Evolutionary conservation across 2,888 invertebrate species (phyloP), one percentile per base, ranked within the genome.

Genomic region (Sinodicranocentrus sp.): DNA sequence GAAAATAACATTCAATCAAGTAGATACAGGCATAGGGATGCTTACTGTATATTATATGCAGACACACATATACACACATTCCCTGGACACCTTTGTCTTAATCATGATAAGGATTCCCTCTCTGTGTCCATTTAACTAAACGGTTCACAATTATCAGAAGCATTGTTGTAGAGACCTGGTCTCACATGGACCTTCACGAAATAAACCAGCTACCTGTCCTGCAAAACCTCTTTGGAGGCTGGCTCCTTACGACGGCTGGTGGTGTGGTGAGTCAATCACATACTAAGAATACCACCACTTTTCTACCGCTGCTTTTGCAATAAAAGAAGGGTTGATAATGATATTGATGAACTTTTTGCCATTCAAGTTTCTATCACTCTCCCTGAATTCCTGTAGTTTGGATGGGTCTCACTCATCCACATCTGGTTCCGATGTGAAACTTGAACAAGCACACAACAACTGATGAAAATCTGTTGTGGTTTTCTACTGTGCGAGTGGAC

Each of bases 61-160:
- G 33, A 33, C 33, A 33, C 33, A 33, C 33, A 33, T 48, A 10
- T 48, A 3, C 48, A 48, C 2, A 10, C 10, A 10, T 48, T n/a
- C 48, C 5, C 10, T 15, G n/a, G n/a, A n/a, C n/a, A n/a, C n/a
- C n/a, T n/a, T n/a, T n/a, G n/a, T n/a, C n/a, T n/a, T n/a, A n/a
- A n/a, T n/a, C n/a, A n/a, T n/a, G n/a, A n/a, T n/a, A n/a, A n/a
- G n/a, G 13, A n/a, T 48, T n/a, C 48, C 13, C 48, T 44, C 44
- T 43, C n/a, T 13, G 33, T 19, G 57, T 67, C 77, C 19, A 77
- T 68, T 61, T 77, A 68, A 75, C 63, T 52, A 54, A 77, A 70
- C 68, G 78, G 78, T 78, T 78, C 78, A 78, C 78, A 48, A 70
- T 78, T 78, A 57, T 26, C 57, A 13, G 77, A 68, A 77, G 26